Evolutionary conservation across 2,113 vertebrate species (phyloP), one percentile per base, ranked within the genome.

Genomic region (Aramus guarauna): DNA sequence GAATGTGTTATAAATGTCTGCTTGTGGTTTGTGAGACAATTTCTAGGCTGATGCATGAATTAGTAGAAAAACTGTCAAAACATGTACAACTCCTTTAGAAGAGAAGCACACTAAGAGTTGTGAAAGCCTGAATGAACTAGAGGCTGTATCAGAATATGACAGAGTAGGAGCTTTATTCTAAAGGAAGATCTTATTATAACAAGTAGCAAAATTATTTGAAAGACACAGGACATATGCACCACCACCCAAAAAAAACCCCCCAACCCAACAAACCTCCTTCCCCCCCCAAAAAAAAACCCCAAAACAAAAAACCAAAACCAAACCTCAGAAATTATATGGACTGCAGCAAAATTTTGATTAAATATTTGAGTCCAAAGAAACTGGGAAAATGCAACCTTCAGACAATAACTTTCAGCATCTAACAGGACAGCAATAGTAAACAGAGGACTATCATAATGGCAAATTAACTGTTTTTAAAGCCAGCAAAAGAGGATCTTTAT

Each of bases 31-130:
- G 73, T 6, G 2, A 66, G 45, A 72, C 48, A 3, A 2, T 87
- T 95, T 85, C 69, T 72, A 94, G 67, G 71, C 30, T 92, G 74
- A 94, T 63, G 62, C 53, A 73, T 69, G 80, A 89, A 79, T 73
- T 87, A n/a, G 74, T 85, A 87, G 69, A 94, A 94, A 66, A 58
- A 53, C n/a, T 95, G 86, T 90, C 91, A 96, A 86, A 95, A 87
- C 55, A 85, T 4, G 9, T 87, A 75, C 47, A 52, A 53, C 9
- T 92, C 66, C 56, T 60, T 81, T 37, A 82, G 29, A 56, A 91
- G 39, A 69, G 34, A 45, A 53, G 48, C 47, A 62, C 23, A 15
- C 47, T 48, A 37, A 2, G 32, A 87, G 62, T 9, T 72, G 74
- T 95, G 92, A 96, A 94, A 91, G 48, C 19, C 59, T 91, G 62